Evolutionary conservation across 2,113 vertebrate genomes (phyloP).

Genomic region (Nothocercus nigrocapillus): DNA sequence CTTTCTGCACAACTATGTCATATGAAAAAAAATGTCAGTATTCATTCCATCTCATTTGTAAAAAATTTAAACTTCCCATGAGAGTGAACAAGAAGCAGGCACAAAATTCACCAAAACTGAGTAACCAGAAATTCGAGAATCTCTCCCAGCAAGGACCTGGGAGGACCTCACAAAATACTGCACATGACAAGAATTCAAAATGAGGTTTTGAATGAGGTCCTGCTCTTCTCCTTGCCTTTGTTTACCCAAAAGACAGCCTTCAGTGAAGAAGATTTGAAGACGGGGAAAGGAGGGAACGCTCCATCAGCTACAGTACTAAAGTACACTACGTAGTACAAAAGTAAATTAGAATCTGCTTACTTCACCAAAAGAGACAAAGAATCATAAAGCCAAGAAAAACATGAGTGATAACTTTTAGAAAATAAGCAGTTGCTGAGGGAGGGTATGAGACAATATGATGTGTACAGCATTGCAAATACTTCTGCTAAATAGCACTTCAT

Average conservation of each 20-base stretch:
- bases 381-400: not conserved
- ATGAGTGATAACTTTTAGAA: not conserved
- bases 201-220: not conserved
- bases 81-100: not conserved
- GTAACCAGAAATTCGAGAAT: not conserved
- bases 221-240: not conserved
- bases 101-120: not conserved
- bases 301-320: not conserved
- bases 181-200: not conserved
- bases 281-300: not conserved
- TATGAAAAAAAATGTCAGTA: not conserved
- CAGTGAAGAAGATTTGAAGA: not conserved
- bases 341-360: not conserved
- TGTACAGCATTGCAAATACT: not conserved
- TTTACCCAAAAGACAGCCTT: not conserved
- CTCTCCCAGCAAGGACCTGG: not conserved
- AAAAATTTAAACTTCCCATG: not conserved
- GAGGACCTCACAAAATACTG: not conserved
- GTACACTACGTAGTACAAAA: not conserved
- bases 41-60: not conserved
- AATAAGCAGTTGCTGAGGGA: not conserved
- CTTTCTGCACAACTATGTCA: not conserved
- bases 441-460: not conserved
- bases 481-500: constrained; percentile 6
- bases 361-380: not conserved